Evolutionary conservation across 2,888 invertebrate genomes (phyloP), one percentile per base, ranked within the genome.

Genomic region (Drosophila anomelani): DNA sequence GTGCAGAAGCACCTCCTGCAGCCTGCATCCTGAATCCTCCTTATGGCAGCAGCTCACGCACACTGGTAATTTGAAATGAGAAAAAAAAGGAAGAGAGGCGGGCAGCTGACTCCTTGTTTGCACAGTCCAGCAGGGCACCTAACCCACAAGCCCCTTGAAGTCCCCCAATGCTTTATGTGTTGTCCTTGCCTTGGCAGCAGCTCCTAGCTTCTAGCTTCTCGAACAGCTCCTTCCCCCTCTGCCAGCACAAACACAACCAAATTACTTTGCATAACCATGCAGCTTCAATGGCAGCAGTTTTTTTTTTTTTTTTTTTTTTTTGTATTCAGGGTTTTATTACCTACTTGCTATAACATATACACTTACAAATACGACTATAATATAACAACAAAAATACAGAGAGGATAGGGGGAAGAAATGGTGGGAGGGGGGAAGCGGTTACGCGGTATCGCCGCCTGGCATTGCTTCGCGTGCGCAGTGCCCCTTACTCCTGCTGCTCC

Each of bases 261-360:
- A 88, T 85, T 85, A 88, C 89, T 85, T 85, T 85, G 84, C 84
- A 85, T 85, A 85, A 88, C 84, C 84, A 86, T 88, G 81, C 83
- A 83, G 79, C 83, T 78, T 67, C 88, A 78, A 83, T 85, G 78
- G 47, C 9, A 20, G 34, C n/a, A n/a, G n/a, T n/a, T n/a, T n/a
- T n/a, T n/a, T n/a, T n/a, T n/a, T n/a, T n/a, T n/a, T n/a, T n/a
- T n/a, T n/a, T n/a, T n/a, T n/a, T n/a, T n/a, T n/a, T n/a, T n/a
- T n/a, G n/a, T n/a, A n/a, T n/a, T n/a, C n/a, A n/a, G n/a, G n/a
- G n/a, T n/a, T n/a, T n/a, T n/a, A n/a, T n/a, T n/a, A n/a, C n/a
- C n/a, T n/a, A n/a, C n/a, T n/a, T n/a, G n/a, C n/a, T n/a, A n/a
- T n/a, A n/a, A n/a, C n/a, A n/a, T n/a, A n/a, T n/a, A n/a, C n/a